Evolutionary conservation across 2,113 vertebrate species (phyloP).

Genomic region (Arvicanthis niloticus): DNA sequence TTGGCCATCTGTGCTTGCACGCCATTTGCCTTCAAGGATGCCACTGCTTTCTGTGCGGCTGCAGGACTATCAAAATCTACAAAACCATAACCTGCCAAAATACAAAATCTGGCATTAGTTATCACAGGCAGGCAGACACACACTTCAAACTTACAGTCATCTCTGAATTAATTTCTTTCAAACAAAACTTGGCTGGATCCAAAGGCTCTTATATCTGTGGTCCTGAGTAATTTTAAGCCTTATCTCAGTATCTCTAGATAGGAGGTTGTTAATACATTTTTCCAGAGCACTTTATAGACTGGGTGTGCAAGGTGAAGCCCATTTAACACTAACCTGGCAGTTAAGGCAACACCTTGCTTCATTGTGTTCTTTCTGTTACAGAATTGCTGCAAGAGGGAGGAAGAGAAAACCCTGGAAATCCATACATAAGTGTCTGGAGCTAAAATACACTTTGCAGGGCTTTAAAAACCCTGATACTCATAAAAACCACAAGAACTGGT

Average conservation of each 20-base stretch:
- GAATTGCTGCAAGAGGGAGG: background rate
- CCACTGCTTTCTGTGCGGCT: constrained; percentile 99
- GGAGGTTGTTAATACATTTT: background rate
- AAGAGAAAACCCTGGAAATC: background rate
- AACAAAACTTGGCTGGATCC: background rate
- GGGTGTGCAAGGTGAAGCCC: background rate
- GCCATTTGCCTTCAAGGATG: constrained; percentile 97
- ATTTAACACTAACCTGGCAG: background rate
- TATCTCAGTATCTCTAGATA: background rate
- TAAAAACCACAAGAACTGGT: background rate
- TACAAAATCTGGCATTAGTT: constrained; percentile 63
- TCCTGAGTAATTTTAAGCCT: background rate
- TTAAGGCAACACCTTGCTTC: background rate
- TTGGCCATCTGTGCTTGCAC: constrained; percentile 99
- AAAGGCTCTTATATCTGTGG: background rate
- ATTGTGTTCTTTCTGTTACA: background rate
- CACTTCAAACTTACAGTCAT: background rate
- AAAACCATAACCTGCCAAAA: constrained; percentile 95
- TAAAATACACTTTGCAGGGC: background rate
- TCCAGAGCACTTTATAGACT: background rate
- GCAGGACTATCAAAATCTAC: constrained; percentile 99
- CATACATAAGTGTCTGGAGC: background rate
- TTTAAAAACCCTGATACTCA: background rate
- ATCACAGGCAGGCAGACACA: background rate
- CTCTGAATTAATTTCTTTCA: background rate